Evolutionary conservation across 2,888 invertebrate species (phyloP).

Genomic region (Chouioia cunea): DNA sequence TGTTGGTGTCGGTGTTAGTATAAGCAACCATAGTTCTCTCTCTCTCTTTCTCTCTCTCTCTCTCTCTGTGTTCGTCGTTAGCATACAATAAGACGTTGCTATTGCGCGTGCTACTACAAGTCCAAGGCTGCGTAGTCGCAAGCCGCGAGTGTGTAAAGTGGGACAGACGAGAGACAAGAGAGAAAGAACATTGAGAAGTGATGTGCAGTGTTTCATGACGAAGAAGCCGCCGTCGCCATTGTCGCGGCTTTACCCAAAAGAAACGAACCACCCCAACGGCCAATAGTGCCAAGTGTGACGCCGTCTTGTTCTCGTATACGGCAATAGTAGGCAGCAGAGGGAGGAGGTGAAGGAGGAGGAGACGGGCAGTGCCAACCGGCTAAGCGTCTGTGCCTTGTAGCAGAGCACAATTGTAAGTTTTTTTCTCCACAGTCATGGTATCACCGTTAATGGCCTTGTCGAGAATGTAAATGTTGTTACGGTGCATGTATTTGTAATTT

Average conservation of each 20-base stretch:
- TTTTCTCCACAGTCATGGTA: background rate
- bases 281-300: background rate
- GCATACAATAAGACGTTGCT: too few relatives aligned
- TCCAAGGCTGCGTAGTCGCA: too few relatives aligned
- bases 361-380: too few relatives aligned
- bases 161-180: background rate
- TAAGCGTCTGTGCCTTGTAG: too few relatives aligned
- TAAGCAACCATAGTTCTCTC: too few relatives aligned
- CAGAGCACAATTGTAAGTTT: background rate
- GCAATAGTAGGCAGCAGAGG: background rate
- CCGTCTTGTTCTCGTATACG: background rate
- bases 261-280: background rate
- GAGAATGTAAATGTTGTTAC: too few relatives aligned
- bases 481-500: too few relatives aligned
- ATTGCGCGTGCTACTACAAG: background rate
- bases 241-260: conserved; percentile 41
- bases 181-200: background rate
- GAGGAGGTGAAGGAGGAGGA: too few relatives aligned
- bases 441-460: too few relatives aligned
- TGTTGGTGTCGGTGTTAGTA: too few relatives aligned
- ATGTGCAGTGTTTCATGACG: conserved; percentile 35
- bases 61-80: too few relatives aligned
- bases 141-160: background rate
- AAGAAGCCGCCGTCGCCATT: conserved; percentile 45
- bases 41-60: too few relatives aligned